phyloP scores from a whole-genome alignment of 2,888 invertebrate genomes.

The Ophion obscuratus region DNA sequence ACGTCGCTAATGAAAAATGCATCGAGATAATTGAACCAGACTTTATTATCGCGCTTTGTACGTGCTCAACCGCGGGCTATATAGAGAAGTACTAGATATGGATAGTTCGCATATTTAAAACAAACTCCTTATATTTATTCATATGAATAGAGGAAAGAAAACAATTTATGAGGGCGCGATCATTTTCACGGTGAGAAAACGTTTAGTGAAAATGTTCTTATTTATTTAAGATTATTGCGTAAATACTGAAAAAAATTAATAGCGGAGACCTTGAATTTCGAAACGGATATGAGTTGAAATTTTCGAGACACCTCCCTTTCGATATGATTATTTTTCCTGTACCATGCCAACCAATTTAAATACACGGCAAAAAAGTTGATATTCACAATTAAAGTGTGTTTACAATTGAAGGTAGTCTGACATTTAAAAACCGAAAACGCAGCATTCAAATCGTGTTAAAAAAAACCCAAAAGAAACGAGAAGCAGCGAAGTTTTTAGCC shows the following conservation, averaged over 20 bases:
- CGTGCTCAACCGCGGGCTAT: neutral
- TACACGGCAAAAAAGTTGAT: too few species aligned
- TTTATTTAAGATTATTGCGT: neutral
- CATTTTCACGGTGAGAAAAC: slow-evolving; percentile 20
- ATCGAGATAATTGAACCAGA: slow-evolving; percentile 76
- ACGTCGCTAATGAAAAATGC: slow-evolving; percentile 77
- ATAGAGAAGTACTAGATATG: slow-evolving; percentile 16
- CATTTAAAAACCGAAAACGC: neutral
- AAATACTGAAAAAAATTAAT: neutral
- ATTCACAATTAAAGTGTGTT: too few species aligned
- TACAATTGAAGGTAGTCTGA: neutral
- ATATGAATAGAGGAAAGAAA: neutral
- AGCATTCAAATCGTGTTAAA: neutral
- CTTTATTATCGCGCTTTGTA: slow-evolving; percentile 70
- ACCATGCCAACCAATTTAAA: too few species aligned
- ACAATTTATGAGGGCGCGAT: slow-evolving; percentile 11
- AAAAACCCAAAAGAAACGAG: neutral
- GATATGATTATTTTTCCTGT: too few species aligned
- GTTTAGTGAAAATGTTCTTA: neutral
- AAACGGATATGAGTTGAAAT: too few species aligned
- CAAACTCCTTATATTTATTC: slow-evolving; percentile 17
- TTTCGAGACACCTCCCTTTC: too few species aligned
- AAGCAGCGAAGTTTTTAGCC: slow-evolving; percentile 27
- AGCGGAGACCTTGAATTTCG: neutral
- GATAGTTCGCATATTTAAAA: slow-evolving; percentile 31